Conservation (phyloP, 2,113 vertebrate genomes). For the Gambusia affinis region DNA sequence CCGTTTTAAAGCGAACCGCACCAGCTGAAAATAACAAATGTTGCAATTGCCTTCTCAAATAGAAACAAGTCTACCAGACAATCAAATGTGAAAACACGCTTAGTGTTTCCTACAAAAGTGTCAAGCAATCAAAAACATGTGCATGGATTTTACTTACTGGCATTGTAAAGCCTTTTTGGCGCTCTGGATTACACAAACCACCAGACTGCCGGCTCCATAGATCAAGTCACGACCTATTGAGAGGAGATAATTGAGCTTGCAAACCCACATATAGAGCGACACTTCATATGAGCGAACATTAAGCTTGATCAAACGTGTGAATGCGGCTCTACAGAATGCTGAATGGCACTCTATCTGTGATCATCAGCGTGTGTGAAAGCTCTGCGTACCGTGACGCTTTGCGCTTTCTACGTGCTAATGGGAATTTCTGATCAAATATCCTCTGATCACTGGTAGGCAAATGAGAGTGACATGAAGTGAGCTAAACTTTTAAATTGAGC, state of each 20-base stretch:
- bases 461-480: conserved; percentile 28
- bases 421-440: conserved; percentile 59
- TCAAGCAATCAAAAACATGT: conserved; percentile 31
- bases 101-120: not conserved
- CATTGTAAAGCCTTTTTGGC: conserved; percentile 33
- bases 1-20: too few species aligned
- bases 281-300: conserved; percentile 40
- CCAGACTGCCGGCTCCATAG: conserved; percentile 34
- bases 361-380: conserved; percentile 31
- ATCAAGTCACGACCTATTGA: conserved; percentile 26
- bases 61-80: too few species aligned
- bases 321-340: conserved; percentile 32
- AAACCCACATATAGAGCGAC: conserved; percentile 46
- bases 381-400: conserved; percentile 12
- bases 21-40: too few species aligned
- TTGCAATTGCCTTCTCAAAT: too few species aligned
- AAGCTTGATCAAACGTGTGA: conserved; percentile 63
- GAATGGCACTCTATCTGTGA: conserved; percentile 45
- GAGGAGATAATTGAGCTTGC: conserved; percentile 60
- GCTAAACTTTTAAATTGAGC: conserved; percentile 1
- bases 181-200: conserved; percentile 57
- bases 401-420: conserved; percentile 51
- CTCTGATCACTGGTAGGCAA: conserved; percentile 37
- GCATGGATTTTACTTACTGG: conserved; percentile 53
- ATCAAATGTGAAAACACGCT: too few species aligned